Conservation (phyloP, 2,888 invertebrate species). For the Drepana falcataria region DNA sequence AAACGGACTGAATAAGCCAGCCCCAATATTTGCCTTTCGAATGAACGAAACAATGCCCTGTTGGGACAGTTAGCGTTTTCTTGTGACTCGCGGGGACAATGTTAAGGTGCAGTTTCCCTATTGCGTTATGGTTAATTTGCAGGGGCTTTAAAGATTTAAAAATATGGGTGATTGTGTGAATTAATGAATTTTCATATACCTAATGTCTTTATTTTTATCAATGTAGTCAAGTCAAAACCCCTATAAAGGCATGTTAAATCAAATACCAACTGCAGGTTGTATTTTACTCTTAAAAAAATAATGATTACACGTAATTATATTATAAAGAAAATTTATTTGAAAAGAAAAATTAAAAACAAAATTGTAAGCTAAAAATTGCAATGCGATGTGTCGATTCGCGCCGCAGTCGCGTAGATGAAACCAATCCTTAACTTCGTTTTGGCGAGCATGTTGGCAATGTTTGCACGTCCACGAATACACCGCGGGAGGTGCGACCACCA, state of each 20-base stretch:
- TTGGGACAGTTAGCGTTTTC: constrained; percentile 69
- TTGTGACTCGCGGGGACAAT: constrained; percentile 48
- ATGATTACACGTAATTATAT: too few relatives aligned
- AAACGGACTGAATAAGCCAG: constrained; percentile 66
- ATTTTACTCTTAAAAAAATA: too few relatives aligned
- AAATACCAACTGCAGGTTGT: too few relatives aligned
- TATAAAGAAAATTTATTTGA: too few relatives aligned
- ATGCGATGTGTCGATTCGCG: not conserved
- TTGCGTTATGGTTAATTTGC: constrained; percentile 7
- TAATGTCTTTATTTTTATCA: too few relatives aligned
- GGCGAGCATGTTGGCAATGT: constrained; percentile 51
- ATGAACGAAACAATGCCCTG: constrained; percentile 73
- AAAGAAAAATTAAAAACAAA: too few relatives aligned
- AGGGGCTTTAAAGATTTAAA: not conserved
- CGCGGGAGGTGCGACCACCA: constrained; percentile 48
- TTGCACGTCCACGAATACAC: constrained; percentile 56
- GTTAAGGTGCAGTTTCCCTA: constrained; percentile 38
- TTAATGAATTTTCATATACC: too few relatives aligned
- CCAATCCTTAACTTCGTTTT: constrained; percentile 44
- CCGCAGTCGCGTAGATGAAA: constrained; percentile 17
- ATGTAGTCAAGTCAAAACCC: too few relatives aligned
- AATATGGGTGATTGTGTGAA: not conserved
- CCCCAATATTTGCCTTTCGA: constrained; percentile 74
- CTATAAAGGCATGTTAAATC: too few relatives aligned
- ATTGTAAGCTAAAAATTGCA: too few relatives aligned